These are phyloP conservation scores for Mimas tiliae DNA, from an alignment of 2,888 invertebrate genomes.

Conservation along the genomic window DNA sequence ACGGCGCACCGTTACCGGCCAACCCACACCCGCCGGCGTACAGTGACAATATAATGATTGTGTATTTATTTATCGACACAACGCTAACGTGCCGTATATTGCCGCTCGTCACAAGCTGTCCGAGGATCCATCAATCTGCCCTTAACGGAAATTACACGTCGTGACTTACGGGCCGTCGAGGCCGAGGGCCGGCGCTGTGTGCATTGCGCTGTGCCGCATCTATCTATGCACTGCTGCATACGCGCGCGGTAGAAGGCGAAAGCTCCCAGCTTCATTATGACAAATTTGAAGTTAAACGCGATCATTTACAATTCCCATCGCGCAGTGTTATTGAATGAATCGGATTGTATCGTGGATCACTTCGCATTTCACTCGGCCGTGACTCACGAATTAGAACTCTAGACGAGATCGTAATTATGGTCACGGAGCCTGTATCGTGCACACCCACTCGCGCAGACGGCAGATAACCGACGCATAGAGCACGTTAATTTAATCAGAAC, in stretches of 20 bases:
- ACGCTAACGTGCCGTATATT: conserved; percentile 53
- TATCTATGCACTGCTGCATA: too few relatives aligned
- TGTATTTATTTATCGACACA: conserved; percentile 65
- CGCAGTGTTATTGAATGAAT: conserved; percentile 75
- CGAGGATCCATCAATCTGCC: conserved; percentile 57
- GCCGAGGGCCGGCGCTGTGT: neutral
- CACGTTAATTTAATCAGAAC: conserved; percentile 65
- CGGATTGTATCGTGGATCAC: conserved; percentile 62
- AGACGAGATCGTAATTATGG: conserved; percentile 77
- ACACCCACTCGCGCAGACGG: conserved; percentile 63
- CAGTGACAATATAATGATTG: conserved; percentile 79
- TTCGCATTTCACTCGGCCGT: conserved; percentile 77
- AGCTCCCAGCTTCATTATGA: conserved; percentile 59
- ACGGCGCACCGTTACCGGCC: conserved; percentile 64
- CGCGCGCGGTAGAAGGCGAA: conserved; percentile 60
- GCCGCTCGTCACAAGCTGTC: conserved; percentile 56
- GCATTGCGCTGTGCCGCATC: neutral
- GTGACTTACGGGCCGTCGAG: conserved; percentile 40
- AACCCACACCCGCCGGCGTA: conserved; percentile 67
- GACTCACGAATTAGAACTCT: conserved; percentile 82
- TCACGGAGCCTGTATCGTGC: conserved; percentile 70
- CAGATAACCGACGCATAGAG: conserved; percentile 62
- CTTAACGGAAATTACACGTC: conserved; percentile 51
- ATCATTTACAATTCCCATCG: conserved; percentile 72
- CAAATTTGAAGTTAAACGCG: conserved; percentile 57